Base-by-base conservation (phyloP, 2,888 invertebrate genomes). In the Hirtodrosophila alboralis region DNA sequence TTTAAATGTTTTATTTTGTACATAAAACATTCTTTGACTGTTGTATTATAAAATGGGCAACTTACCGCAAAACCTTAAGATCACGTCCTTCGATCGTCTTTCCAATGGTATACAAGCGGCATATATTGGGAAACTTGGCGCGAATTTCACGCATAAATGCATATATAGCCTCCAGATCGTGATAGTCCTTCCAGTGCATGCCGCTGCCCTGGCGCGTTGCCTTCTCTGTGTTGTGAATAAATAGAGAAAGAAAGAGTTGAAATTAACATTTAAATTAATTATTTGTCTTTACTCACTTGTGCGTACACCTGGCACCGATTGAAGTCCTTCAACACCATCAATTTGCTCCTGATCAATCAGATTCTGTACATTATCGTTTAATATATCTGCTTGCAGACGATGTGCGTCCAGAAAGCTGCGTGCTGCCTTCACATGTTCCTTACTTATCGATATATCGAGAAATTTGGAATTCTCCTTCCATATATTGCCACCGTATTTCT, bases 151-250 rank as follows among this genome's bases (percentile, higher is more conserved):
- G 94, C 88, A 97, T 89, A 78, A 94, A 96, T 6, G 92, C 93
- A 79, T 95, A 92, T 54, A 96, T 94, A 59, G 93, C 93, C 0
- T 92, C 90, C 33, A 95, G 88, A 1, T 94, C 93, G 76, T 96
- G 95, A 86, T 95, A 96, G 41, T 94, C 93, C 69, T 92, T 92
- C 95, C 96, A 96, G 67, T 95, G 94, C 90, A 96, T 92, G 36
- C 84, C 83, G 65, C 88, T 88, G 27, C 57, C 52, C 0, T 7
- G 7, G 6, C 63, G 62, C 0, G 84, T 59, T 28, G 86, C 86
- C 53, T 84, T 88, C 56, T 88, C 89, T 88, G 41, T 21, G n/a
- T n/a, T n/a, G n/a, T n/a, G n/a, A n/a, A n/a, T n/a, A n/a, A n/a
- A n/a, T n/a, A n/a, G n/a, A 16, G 9, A 14, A 0, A 1, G 23